phyloP scores from a whole-genome alignment of 2,888 invertebrate genomes.

The Idaea dimidiata region DNA sequence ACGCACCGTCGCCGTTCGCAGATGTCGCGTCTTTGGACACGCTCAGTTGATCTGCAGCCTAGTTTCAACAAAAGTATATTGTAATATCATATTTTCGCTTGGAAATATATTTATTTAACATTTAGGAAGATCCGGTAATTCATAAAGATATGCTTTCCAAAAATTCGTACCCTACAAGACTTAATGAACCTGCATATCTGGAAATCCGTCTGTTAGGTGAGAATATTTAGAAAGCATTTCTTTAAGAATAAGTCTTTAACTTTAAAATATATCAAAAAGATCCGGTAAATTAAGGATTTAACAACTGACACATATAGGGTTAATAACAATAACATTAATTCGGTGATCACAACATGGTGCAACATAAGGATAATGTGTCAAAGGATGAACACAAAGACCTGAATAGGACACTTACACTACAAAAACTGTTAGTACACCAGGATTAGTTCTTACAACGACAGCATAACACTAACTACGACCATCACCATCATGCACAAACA shows the following conservation, averaged over 20 bases:
- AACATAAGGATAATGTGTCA: slow-evolving; percentile 33
- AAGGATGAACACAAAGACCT: slow-evolving; percentile 29
- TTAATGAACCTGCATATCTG: no score
- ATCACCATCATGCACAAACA: slow-evolving; percentile 63
- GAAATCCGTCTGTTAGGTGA: no score
- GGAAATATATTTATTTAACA: slow-evolving; percentile 11
- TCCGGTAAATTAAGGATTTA: slow-evolving; percentile 7
- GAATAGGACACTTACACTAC: slow-evolving; percentile 18
- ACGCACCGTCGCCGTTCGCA: slow-evolving; percentile 37
- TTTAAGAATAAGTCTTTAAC: no score
- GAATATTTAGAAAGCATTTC: no score
- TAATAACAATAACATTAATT: slow-evolving; percentile 23
- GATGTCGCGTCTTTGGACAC: slow-evolving; percentile 39
- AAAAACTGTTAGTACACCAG: slow-evolving; percentile 54
- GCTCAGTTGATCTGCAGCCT: slow-evolving; percentile 78
- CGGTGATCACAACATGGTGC: slow-evolving; percentile 36
- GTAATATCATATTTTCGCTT: slow-evolving; percentile 4
- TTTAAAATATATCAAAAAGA: no score
- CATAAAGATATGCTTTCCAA: no score
- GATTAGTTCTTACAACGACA: slow-evolving; percentile 48
- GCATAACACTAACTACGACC: slow-evolving; percentile 38
- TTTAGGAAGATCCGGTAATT: no score
- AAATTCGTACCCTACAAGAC: no score
- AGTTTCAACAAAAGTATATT: slow-evolving; percentile 26
- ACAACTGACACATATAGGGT: slow-evolving; percentile 11